These are phyloP conservation scores for Synergus japonicus DNA, from an alignment of 2,888 invertebrate species.

Conservation along the genomic window DNA sequence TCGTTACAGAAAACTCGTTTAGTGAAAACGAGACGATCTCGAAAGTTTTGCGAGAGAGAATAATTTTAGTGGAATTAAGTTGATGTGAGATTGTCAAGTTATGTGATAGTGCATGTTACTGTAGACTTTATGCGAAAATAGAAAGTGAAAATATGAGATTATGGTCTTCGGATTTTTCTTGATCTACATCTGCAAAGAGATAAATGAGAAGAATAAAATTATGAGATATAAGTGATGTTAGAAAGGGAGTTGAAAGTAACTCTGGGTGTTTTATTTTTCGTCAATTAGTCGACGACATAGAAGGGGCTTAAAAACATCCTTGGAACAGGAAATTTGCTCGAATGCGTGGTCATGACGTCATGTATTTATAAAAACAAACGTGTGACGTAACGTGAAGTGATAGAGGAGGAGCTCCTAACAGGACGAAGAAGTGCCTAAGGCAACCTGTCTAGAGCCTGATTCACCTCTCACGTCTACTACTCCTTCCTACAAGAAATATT, in stretches of 20 bases:
- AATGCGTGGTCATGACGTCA: conserved; percentile 52
- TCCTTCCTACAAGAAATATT: conserved; percentile 6
- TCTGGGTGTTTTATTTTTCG: not conserved
- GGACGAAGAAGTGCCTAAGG: conserved; percentile 62
- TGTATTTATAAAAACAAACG: conserved; percentile 60
- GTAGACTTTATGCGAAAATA: not conserved
- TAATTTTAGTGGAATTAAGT: not conserved
- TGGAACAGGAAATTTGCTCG: not conserved
- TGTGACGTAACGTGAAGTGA: conserved; percentile 57
- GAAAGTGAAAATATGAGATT: not conserved
- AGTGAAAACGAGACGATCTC: not conserved
- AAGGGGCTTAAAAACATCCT: not conserved
- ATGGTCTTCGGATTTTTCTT: not conserved
- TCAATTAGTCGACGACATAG: not conserved
- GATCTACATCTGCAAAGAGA: not conserved
- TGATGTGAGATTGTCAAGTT: not conserved
- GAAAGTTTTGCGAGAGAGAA: not conserved
- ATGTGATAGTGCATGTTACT: not conserved
- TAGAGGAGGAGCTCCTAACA: conserved; percentile 58
- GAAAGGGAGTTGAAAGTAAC: not conserved
- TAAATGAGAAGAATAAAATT: not conserved
- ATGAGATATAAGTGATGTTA: not conserved
- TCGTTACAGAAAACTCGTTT: not conserved
- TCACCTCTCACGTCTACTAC: conserved; percentile 49
- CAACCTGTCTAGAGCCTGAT: conserved; percentile 58